phyloP scores from a whole-genome alignment of 2,113 vertebrate species.

The Centropus unirufus region DNA sequence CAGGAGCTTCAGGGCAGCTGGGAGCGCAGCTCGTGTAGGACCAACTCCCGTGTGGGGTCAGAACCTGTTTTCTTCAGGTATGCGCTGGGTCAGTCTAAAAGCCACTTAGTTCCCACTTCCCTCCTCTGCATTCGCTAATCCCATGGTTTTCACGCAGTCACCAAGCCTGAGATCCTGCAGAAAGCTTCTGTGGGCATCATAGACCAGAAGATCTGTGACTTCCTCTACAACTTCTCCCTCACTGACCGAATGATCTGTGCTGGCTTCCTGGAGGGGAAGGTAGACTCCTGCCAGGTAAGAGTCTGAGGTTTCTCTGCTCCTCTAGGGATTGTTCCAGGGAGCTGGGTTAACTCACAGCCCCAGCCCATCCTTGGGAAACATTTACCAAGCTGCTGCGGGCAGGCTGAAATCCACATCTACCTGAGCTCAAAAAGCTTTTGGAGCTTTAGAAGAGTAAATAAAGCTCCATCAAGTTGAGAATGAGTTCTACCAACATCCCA shows the following conservation, averaged over 20 bases:
- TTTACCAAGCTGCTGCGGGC: neutral
- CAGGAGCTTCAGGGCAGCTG: neutral
- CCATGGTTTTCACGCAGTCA: slow-evolving; percentile 29
- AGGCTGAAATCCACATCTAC: neutral
- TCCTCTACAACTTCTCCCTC: slow-evolving; percentile 86
- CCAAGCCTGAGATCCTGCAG: slow-evolving; percentile 81
- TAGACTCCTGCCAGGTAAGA: slow-evolving; percentile 93
- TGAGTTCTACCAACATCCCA: neutral
- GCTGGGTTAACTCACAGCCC: neutral
- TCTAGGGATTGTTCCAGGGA: neutral
- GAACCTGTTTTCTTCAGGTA: neutral
- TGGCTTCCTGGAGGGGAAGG: slow-evolving; percentile 89
- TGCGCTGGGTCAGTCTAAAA: neutral
- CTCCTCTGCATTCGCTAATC: neutral
- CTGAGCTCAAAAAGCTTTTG: neutral
- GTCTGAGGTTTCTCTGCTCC: neutral
- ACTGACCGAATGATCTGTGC: slow-evolving; percentile 91
- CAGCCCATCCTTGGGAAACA: neutral
- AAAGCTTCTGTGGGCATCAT: slow-evolving; percentile 83
- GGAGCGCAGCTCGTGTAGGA: neutral
- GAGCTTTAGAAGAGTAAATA: neutral
- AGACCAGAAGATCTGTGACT: slow-evolving; percentile 85
- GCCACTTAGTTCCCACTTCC: neutral
- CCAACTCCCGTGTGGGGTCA: neutral
- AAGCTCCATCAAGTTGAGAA: neutral